These are phyloP conservation scores for Drosophila tsacasi DNA, from an alignment of 1,140 invertebrate species.

Conservation along the genomic window DNA sequence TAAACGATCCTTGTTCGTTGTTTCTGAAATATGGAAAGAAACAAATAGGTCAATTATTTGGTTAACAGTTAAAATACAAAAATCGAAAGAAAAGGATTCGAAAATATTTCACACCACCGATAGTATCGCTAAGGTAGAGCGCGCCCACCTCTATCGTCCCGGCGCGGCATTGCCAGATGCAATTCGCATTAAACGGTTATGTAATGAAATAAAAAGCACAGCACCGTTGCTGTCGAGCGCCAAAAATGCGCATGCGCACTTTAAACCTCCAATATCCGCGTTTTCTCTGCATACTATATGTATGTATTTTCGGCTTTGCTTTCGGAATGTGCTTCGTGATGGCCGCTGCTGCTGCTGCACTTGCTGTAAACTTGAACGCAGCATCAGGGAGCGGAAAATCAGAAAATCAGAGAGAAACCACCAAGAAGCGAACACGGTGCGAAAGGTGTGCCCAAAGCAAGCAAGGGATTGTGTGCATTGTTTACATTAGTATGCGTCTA, in stretches of 20 bases:
- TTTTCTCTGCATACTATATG: conserved; percentile 14
- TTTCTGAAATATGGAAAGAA: conserved; percentile 7
- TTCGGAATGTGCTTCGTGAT: conserved; percentile 54
- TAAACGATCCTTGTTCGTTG: conserved; percentile 38
- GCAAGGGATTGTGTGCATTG: conserved; percentile 59
- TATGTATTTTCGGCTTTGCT: conserved; percentile 46
- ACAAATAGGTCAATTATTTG: neutral
- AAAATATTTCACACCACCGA: neutral
- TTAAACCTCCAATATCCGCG: conserved; percentile 42
- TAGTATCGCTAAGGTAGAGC: neutral
- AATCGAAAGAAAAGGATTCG: neutral
- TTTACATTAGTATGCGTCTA: conserved; percentile 57
- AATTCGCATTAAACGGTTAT: conserved; percentile 42
- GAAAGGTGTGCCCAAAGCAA: conserved; percentile 36
- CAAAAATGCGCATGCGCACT: conserved; percentile 64
- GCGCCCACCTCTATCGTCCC: conserved; percentile 20
- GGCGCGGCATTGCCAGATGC: conserved; percentile 55
- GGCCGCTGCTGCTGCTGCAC: conserved; percentile 47
- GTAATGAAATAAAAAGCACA: conserved; percentile 55
- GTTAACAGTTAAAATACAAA: neutral
- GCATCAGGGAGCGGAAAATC: conserved; percentile 35
- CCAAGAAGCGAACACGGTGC: conserved; percentile 19
- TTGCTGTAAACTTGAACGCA: conserved; percentile 61
- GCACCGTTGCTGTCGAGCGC: conserved; percentile 27
- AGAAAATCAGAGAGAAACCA: conserved; percentile 20